phyloP scores from a whole-genome alignment of 2,888 invertebrate genomes.

The Platerodrilus igneus region DNA sequence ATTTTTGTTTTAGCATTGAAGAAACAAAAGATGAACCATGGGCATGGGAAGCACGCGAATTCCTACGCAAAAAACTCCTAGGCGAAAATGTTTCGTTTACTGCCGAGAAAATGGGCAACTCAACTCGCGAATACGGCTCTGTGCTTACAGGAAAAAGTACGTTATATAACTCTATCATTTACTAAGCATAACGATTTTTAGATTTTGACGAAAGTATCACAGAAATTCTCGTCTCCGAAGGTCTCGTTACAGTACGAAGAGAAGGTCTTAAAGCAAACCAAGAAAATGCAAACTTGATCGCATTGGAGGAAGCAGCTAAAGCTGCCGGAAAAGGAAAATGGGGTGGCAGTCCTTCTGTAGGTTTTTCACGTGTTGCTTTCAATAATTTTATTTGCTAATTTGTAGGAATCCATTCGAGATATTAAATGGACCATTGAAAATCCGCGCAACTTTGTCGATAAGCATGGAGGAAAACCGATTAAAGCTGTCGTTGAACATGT shows the following conservation, averaged over 20 bases:
- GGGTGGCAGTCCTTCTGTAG: constrained; percentile 43
- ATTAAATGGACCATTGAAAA: constrained; percentile 89
- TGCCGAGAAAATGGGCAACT: constrained; percentile 77
- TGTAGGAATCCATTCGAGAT: constrained; percentile 71
- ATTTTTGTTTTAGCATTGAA: constrained; percentile 51
- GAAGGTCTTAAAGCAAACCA: constrained; percentile 62
- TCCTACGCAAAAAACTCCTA: constrained; percentile 84
- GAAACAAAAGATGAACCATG: constrained; percentile 86
- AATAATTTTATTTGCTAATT: constrained; percentile 18
- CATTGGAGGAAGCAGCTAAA: constrained; percentile 88
- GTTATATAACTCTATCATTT: too few relatives aligned
- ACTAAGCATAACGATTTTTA: constrained; percentile 31
- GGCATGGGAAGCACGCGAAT: constrained; percentile 98
- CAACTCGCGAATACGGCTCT: constrained; percentile 81
- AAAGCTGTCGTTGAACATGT: constrained; percentile 96
- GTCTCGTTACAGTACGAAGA: constrained; percentile 75
- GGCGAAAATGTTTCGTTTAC: constrained; percentile 86
- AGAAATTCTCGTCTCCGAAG: constrained; percentile 84
- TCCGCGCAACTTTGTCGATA: constrained; percentile 71
- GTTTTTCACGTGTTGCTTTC: constrained; percentile 11
- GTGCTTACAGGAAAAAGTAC: constrained; percentile 82
- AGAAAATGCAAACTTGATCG: constrained; percentile 66
- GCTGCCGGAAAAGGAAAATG: constrained; percentile 82
- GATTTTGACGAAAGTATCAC: constrained; percentile 79
- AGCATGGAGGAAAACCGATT: constrained; percentile 78